phyloP scores from a whole-genome alignment of 2,888 invertebrate species.

The Cephus pulcher region DNA sequence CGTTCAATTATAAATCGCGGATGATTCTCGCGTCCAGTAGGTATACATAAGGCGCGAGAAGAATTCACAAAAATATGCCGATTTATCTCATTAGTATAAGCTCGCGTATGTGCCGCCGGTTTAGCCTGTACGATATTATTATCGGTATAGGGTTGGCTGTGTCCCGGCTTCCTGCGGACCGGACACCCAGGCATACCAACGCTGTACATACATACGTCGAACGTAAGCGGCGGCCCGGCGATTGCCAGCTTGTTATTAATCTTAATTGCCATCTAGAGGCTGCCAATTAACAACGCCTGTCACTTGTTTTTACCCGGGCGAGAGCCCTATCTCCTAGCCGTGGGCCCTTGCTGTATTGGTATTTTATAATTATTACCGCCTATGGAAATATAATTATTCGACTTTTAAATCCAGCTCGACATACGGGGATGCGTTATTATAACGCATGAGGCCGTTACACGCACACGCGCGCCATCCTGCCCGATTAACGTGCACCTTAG shows the following conservation, averaged over 20 bases:
- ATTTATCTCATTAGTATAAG: constrained; percentile 31
- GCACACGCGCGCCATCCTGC: constrained; percentile 45
- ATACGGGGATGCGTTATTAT: constrained; percentile 29
- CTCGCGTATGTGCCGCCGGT: constrained; percentile 8
- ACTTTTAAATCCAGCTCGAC: constrained; percentile 19
- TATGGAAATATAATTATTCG: constrained; percentile 41
- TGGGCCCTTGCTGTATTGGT: constrained; percentile 32
- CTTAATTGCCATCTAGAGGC: constrained; percentile 62
- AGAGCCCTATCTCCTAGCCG: constrained; percentile 33
- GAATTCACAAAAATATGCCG: not conserved
- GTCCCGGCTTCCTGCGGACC: constrained; percentile 22
- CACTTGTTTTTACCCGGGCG: constrained; percentile 51
- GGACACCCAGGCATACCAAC: constrained; percentile 13
- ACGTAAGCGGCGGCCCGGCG: constrained; percentile 36
- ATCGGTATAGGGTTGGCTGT: constrained; percentile 23
- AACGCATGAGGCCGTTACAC: constrained; percentile 44
- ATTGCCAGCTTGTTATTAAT: constrained; percentile 61
- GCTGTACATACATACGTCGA: constrained; percentile 7
- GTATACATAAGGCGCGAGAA: not conserved
- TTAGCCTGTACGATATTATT: constrained; percentile 28
- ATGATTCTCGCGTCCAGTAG: not conserved
- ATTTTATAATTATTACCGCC: constrained; percentile 49
- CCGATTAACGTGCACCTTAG: not conserved
- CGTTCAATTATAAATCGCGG: not conserved
- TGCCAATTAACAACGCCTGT: constrained; percentile 64